phyloP scores from a whole-genome alignment of 2,888 invertebrate genomes.

The Lycophotia porphyrea region DNA sequence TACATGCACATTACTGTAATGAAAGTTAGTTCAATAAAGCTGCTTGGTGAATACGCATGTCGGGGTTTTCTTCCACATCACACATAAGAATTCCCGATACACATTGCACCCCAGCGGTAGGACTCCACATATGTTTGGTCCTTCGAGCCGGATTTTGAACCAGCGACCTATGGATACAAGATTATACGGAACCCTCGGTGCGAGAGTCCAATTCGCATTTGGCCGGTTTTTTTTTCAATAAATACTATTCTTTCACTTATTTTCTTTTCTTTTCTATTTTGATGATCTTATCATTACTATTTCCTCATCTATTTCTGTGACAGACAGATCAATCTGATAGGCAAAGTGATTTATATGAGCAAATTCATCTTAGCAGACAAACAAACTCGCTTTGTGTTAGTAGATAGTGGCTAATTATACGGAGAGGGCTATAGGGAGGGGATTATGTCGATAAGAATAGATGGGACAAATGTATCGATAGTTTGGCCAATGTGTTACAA shows the following conservation, averaged over 20 bases:
- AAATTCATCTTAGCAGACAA: constrained; percentile 52
- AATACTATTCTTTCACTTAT: too few species aligned
- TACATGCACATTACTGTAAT: too few species aligned
- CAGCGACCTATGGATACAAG: too few species aligned
- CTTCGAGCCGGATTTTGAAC: too few species aligned
- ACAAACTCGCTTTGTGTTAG: constrained; percentile 48
- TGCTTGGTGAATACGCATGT: too few species aligned
- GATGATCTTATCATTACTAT: not conserved
- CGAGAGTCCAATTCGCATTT: too few species aligned
- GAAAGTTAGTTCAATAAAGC: too few species aligned
- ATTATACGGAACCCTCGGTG: too few species aligned
- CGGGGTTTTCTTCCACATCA: not conserved
- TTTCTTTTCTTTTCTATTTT: not conserved
- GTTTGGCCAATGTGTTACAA: not conserved
- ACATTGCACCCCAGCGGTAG: too few species aligned
- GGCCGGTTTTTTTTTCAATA: too few species aligned
- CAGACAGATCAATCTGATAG: not conserved
- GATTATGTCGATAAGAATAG: constrained; percentile 33
- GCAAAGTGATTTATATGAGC: constrained; percentile 43
- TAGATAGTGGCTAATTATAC: constrained; percentile 63
- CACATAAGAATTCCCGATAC: not conserved
- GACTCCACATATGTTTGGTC: too few species aligned
- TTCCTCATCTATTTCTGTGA: constrained; percentile 13
- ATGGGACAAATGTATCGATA: not conserved
- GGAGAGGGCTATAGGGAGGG: constrained; percentile 42